Evolutionary conservation across 2,888 invertebrate genomes (phyloP), one percentile per base, ranked within the genome.

Genomic region (Loripinus fragilis): DNA sequence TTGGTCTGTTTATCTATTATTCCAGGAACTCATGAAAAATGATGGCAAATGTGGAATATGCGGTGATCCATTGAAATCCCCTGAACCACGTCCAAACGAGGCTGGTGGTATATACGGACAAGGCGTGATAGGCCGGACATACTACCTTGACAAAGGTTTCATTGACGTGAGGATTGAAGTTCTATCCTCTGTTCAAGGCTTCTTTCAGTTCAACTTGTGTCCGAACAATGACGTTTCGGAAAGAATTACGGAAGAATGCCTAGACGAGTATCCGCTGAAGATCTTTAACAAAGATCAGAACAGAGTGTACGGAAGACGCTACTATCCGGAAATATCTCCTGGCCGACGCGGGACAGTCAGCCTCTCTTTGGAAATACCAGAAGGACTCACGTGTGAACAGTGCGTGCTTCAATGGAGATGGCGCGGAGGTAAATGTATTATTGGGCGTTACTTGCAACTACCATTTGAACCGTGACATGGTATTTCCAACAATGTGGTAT

Each of bases 381-480:
- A 72, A 15, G 77, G 74, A 5, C 41, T 86, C 12, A 78, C 76
- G 38, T 86, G 86, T 52, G 72, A 73, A 0, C 85, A 85, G 64
- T 85, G 86, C 76, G 86, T 86, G 3, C 72, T 86, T n/a, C 85
- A 80, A 38, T 86, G 86, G 86, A 76, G 81, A 30, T 85, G 86
- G 86, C 74, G 78, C 3, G 85, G 85, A 64, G 79, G 86, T 86
- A 77, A 50, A 12, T n/a, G n/a, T n/a, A n/a, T n/a, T n/a, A n/a
- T n/a, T n/a, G n/a, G n/a, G n/a, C n/a, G n/a, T n/a, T n/a, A n/a
- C n/a, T n/a, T n/a, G n/a, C n/a, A n/a, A n/a, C n/a, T n/a, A n/a
- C n/a, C n/a, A n/a, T n/a, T n/a, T n/a, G n/a, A n/a, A n/a, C n/a
- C n/a, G n/a, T n/a, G n/a, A n/a, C n/a, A n/a, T n/a, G n/a, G n/a